Evolutionary conservation across 1,140 invertebrate genomes (phyloP), one percentile per base, ranked within the genome.

Genomic region (Calliphora vicina): DNA sequence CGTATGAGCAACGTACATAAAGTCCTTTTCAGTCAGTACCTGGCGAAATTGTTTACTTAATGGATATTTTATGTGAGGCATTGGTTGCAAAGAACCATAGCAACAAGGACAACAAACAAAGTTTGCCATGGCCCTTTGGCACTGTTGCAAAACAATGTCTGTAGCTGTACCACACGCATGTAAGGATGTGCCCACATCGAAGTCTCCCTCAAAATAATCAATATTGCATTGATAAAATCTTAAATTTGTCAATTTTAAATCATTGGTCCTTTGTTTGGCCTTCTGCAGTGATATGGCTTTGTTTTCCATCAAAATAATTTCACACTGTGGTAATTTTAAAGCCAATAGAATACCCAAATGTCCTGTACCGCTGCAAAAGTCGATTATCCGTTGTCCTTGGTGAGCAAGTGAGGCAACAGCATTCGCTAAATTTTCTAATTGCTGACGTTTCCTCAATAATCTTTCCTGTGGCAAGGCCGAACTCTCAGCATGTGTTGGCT

Each of bases 101-200:
- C 97, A 99, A 90, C 98, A 99, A 1, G 97, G 97, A 90, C 97
- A 98, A 82, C 96, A 93, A 4, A 98, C 95, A 92, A 99, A 98
- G 82, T 94, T 92, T 0, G 97, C 97, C 78, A 93, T 92, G 17
- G 93, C 93, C 26, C 93, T 88, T 2, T 96, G 92, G 89, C 97
- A 99, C 85, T 95, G 95, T 84, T 97, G 93, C 74, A 99, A 92
- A 0, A 99, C 97, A 82, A 99, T 93, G 91, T 99, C 98, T 15
- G 97, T 98, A 4, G 97, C 97, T 13, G 97, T 95, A 17, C 98
- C 98, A 91, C 98, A 99, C 2, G 97, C 97, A 92, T 99, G 98
- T 71, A 99, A 91, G 15, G 95, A 96, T 23, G 96, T 92, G 2
- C 97, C 97, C 84, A 99, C 94, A 85, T 97, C 93, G 92, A 96